These are phyloP conservation scores for Arenaria interpres DNA, from an alignment of 2,113 vertebrate species.

Conservation along the genomic window DNA sequence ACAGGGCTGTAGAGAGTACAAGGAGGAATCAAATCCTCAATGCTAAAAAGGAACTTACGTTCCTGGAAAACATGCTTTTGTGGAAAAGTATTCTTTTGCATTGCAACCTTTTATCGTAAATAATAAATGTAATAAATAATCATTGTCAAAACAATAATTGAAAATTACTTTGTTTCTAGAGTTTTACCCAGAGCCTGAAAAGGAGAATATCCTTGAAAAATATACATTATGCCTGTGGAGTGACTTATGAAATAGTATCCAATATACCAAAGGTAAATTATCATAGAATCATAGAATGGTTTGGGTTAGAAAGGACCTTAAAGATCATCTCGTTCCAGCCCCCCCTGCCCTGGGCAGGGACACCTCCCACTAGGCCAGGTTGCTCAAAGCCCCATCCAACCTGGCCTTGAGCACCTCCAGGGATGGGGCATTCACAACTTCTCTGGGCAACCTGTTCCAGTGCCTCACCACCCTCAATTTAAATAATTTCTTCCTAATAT, in stretches of 20 bases:
- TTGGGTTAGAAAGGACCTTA: not conserved
- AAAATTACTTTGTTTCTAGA: constrained; percentile 74
- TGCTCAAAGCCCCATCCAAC: not conserved
- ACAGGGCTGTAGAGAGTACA: not conserved
- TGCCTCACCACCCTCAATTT: not conserved
- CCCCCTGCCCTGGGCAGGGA: not conserved
- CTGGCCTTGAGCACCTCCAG: not conserved
- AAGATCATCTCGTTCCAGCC: not conserved
- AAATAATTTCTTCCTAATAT: not conserved
- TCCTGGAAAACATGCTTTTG: not conserved
- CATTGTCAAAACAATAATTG: not conserved
- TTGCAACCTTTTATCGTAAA: not conserved
- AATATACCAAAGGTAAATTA: constrained; percentile 97
- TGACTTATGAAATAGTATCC: constrained; percentile 97
- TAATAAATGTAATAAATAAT: not conserved
- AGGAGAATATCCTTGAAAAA: constrained; percentile 95
- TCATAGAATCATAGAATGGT: not conserved
- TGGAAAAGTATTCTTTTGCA: not conserved
- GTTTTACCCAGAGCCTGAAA: constrained; percentile 98
- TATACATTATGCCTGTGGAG: constrained; percentile 88
- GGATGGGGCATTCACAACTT: not conserved
- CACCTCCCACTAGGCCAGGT: not conserved
- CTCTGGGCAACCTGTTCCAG: not conserved
- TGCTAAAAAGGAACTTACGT: not conserved
- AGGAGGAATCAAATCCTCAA: not conserved